Evolutionary conservation across 2,797 vertebrate genomes (phyloP), one percentile per base, ranked within the genome.

Genomic region (Pelobates cultripes): DNA sequence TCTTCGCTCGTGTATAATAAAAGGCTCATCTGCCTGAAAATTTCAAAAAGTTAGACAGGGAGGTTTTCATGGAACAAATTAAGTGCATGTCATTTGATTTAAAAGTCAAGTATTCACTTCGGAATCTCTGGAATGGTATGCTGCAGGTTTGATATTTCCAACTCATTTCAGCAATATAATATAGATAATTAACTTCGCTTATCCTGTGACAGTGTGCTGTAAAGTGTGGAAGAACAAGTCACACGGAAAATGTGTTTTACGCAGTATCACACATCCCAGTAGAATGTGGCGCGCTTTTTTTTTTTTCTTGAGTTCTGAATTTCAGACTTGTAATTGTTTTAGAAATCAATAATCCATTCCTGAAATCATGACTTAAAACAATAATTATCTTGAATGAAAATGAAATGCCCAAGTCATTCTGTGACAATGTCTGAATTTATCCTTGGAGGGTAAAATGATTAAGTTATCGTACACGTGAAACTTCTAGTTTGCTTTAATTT

Each of bases 321-420:
- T 84, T 77, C 77, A 71, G 70, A 75, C 44, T 0, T 64, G 61
- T 40, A 64, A 64, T 64, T 64, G 61, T 64, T 64, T 86, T 78
- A 84, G 41, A 0, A 51, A 89, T 91, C 89, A 0, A 92, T 91
- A 92, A 90, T 88, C 88, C 88, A 90, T 91, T 90, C 90, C 88
- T 89, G 0, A 86, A 86, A 86, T 85, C 75, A 78, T 88, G 86
- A 86, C 82, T 86, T 83, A 81, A 88, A 89, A 81, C 84, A 12
- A 82, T 91, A 88, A 92, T 90, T 90, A 89, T 90, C 90, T 91
- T 89, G 71, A 74, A 74, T 86, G 85, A 41, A 69, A 83, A 90
- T 87, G 85, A 88, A 87, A 85, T 86, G 86, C 88, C 87, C 86
- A 87, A 87, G 89, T 89, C 79, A 70, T 47, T 40, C 85, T 88